A percentile compares a stretch with the other conserved stretches of the same genome.
Evolutionary conservation across 2,797 vertebrate species (phyloP).

Genomic region (Chelidonichthys spinosus): DNA sequence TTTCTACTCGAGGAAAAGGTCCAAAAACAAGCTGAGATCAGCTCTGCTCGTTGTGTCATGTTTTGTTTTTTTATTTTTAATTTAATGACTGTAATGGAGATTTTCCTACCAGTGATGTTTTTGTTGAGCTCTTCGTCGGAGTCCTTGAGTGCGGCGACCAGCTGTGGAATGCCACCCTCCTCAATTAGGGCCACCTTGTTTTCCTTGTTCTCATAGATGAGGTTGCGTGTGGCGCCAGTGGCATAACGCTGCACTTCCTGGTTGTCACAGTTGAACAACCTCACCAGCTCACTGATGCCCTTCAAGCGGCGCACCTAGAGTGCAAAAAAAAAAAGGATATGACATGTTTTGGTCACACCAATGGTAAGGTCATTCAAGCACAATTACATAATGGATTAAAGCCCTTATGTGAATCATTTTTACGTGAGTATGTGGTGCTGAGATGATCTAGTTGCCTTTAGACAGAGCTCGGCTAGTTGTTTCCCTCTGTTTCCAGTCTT

Average conservation of each 20-base stretch:
- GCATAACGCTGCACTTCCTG: slow-evolving; percentile 92
- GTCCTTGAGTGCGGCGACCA: slow-evolving; percentile 86
- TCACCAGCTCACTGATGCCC: slow-evolving; percentile 88
- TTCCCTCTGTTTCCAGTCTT: neutral
- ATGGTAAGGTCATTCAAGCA: neutral
- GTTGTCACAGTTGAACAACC: slow-evolving; percentile 89
- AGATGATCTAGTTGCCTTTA: neutral
- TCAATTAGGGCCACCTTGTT: slow-evolving; percentile 92
- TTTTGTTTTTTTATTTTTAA: neutral
- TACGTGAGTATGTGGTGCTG: neutral
- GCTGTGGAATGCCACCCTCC: slow-evolving; percentile 88
- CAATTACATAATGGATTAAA: neutral
- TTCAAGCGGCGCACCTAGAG: slow-evolving; percentile 87
- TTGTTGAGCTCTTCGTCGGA: slow-evolving; percentile 91
- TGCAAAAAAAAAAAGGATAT: neutral
- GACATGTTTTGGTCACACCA: neutral
- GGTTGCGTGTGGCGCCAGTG: slow-evolving; percentile 93
- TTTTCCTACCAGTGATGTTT: slow-evolving; percentile 91
- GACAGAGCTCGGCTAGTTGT: neutral
- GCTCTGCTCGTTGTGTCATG: slow-evolving; percentile 6
- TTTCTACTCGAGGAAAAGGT: neutral
- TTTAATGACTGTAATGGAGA: neutral
- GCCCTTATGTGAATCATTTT: neutral
- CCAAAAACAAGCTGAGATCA: slow-evolving; percentile 3
- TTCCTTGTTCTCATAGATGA: slow-evolving; percentile 92